phyloP scores from a whole-genome alignment of 2,797 vertebrate species.

The Sebastes diploproa region DNA sequence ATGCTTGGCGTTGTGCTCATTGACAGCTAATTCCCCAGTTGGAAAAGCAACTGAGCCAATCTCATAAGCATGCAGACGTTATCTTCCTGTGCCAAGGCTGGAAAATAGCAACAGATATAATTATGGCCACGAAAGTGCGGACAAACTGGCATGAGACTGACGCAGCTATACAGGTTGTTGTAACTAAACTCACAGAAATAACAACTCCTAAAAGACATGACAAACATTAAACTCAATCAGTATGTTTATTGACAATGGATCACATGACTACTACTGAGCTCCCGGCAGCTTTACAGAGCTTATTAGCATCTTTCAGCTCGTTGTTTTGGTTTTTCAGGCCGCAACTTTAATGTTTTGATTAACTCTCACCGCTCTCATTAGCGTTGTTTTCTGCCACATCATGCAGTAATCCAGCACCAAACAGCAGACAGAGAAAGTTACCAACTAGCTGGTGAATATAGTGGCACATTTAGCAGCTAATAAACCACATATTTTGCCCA shows the following conservation, averaged over 20 bases:
- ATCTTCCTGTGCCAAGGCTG: not conserved
- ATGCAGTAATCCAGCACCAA: not conserved
- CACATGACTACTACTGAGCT: not conserved
- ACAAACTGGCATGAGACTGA: not conserved
- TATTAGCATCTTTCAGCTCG: not conserved
- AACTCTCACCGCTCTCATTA: not conserved
- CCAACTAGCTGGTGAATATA: not conserved
- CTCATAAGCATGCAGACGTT: not conserved
- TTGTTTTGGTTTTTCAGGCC: not conserved
- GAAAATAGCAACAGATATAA: not conserved
- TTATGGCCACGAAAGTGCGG: not conserved
- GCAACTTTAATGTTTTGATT: not conserved
- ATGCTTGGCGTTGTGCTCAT: not conserved
- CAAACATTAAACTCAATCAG: not conserved
- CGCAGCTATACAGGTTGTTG: not conserved
- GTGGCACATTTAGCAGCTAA: not conserved
- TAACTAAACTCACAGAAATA: not conserved
- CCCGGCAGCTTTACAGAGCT: not conserved
- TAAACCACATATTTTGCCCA: accelerated
- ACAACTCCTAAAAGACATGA: not conserved
- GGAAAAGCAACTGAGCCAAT: not conserved
- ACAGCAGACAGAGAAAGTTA: not conserved
- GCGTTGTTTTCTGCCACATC: not conserved
- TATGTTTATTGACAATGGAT: not conserved
- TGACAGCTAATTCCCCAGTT: not conserved